A percentile compares a stretch with the other conserved stretches of the same genome.
Evolutionary conservation across 2,113 vertebrate species (phyloP).

Genomic region (Austrofundulus limnaeus): DNA sequence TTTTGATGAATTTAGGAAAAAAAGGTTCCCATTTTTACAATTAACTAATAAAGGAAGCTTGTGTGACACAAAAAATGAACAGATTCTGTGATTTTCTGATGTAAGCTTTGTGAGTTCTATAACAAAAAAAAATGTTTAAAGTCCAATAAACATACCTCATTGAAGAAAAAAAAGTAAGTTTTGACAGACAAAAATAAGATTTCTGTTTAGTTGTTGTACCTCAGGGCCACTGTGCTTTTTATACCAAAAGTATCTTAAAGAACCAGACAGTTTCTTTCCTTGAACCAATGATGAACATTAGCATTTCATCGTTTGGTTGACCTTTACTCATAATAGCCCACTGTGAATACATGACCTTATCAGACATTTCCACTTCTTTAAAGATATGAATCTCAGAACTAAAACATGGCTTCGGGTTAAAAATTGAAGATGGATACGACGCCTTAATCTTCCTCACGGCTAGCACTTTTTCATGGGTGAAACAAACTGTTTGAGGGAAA

Average conservation of each 20-base stretch:
- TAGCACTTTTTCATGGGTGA: conserved; percentile 40
- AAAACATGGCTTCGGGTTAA: conserved; percentile 29
- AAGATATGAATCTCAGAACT: conserved; percentile 23
- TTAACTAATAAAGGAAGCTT: too few relatives aligned
- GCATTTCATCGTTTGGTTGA: background rate
- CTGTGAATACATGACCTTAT: conserved; percentile 26
- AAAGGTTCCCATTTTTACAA: too few relatives aligned
- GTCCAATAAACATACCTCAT: background rate
- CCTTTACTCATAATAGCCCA: conserved; percentile 3
- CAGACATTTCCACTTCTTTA: conserved; percentile 24
- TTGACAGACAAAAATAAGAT: background rate
- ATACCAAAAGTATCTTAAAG: background rate
- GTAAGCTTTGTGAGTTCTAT: too few relatives aligned
- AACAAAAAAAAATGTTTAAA: too few relatives aligned
- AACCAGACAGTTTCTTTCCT: background rate
- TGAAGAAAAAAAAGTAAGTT: background rate
- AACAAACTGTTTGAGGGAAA: conserved; percentile 34
- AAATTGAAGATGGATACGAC: conserved; percentile 46
- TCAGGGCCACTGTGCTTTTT: background rate
- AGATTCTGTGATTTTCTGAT: too few relatives aligned
- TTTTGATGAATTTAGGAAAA: too few relatives aligned
- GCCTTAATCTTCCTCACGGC: conserved; percentile 54
- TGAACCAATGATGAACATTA: conserved; percentile 17
- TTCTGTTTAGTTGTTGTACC: background rate
- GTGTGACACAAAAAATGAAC: too few relatives aligned